Evolutionary conservation across 2,888 invertebrate genomes (phyloP), one percentile per base, ranked within the genome.

Genomic region (Melanostoma mellinum): DNA sequence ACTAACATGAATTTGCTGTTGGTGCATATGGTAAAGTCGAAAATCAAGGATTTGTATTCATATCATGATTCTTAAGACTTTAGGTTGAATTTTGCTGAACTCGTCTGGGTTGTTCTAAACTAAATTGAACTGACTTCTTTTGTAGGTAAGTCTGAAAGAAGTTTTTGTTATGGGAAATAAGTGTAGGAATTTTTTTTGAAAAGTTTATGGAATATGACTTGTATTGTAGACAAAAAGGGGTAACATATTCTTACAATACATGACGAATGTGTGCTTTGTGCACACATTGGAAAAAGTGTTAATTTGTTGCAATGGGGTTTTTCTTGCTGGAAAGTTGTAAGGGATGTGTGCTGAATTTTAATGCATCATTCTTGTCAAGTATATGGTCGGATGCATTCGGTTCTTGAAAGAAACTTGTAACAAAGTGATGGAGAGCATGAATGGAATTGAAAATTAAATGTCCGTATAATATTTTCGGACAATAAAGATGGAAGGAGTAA

Each of bases 301-400:
- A 73, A 73, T 73, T 61, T 32, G 42, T 73, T 63, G 53, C 46
- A 55, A 53, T 72, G 35, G 20, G 42, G 52, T 36, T 44, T 44
- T 36, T 36, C 35, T 52, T 33, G 30, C 9, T 52, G 3, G 46
- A 48, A 69, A 69, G 61, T 74, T 74, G 38, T 36, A 53, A 38
- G 3, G 61, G 55, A 65, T 73, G 63, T 74, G 73, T 48, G 55
- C 48, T 74, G 73, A 74, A 74, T 65, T 74, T 56, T 32, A 55
- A 73, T 20, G 20, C 20, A 20, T 20, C 20, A 20, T 20, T 20
- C 20, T 20, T 20, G 20, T 20, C 20, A 20, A 20, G 20, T 20
- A 20, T 20, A 20, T 20, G 20, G 20, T 20, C 20, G 20, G 20
- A 20, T 20, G 20, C 20, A 20, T 20, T 20, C 20, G 20, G 20